A percentile compares a stretch with the other conserved stretches of the same genome.
These are phyloP conservation scores for Oligia strigilis DNA, from an alignment of 2,888 invertebrate genomes.

Conservation along the genomic window DNA sequence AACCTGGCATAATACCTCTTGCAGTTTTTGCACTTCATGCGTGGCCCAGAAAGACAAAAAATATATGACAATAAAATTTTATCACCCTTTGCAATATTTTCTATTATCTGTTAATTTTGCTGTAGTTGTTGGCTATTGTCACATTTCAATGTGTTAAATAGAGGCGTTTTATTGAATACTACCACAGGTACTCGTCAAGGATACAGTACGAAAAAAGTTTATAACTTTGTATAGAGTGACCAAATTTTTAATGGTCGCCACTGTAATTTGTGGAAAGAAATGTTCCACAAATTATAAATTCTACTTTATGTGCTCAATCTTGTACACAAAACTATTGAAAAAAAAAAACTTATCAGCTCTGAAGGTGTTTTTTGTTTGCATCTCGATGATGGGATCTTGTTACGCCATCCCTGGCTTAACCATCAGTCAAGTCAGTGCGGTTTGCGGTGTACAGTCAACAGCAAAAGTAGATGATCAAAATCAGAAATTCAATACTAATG, in stretches of 20 bases:
- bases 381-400: conserved; percentile 65
- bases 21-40: conserved; percentile 59
- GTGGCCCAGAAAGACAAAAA: conserved; percentile 10
- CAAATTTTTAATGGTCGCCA: conserved; percentile 16
- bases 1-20: conserved; percentile 67
- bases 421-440: conserved; percentile 71
- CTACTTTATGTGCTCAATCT: neutral
- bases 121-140: conserved; percentile 40
- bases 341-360: neutral
- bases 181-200: neutral
- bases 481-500: no score
- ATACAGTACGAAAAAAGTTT: neutral
- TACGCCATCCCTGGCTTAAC: conserved; percentile 68
- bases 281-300: neutral
- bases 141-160: conserved; percentile 9
- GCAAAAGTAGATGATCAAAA: no score
- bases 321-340: neutral
- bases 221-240: neutral
- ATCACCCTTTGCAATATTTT: conserved; percentile 26
- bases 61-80: conserved; percentile 30
- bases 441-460: conserved; percentile 62
- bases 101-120: conserved; percentile 28
- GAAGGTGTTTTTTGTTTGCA: conserved; percentile 60
- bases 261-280: conserved; percentile 15
- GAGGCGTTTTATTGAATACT: conserved; percentile 28